Conservation (phyloP, 1,140 invertebrate genomes). For the Ooceraea biroi region DNA sequence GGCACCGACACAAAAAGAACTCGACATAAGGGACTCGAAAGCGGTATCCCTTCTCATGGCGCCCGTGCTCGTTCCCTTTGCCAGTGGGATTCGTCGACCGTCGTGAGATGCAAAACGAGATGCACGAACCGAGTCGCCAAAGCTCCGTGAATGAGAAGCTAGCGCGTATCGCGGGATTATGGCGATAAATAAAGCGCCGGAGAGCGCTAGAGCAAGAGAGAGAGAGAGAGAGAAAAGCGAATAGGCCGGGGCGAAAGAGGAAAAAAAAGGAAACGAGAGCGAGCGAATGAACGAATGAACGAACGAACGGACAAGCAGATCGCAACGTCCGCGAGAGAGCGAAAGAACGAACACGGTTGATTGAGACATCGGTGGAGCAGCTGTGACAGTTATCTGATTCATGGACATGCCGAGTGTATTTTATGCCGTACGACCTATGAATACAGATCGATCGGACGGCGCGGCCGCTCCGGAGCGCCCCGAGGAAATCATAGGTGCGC, state of each 20-base stretch:
- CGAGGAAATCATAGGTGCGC: conserved; percentile 80
- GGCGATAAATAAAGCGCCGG: conserved; percentile 69
- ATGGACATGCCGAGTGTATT: conserved; percentile 87
- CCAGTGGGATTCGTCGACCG: conserved; percentile 1
- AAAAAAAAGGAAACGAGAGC: conserved; percentile 36
- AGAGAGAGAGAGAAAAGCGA: not conserved
- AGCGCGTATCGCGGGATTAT: conserved; percentile 68
- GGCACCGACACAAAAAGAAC: conserved; percentile 56
- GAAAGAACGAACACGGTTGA: conserved; percentile 75
- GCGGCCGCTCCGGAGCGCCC: conserved; percentile 50
- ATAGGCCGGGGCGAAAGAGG: conserved; percentile 6
- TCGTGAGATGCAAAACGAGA: conserved; percentile 27
- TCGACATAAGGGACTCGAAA: not conserved
- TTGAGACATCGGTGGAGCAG: conserved; percentile 85
- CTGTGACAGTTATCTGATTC: conserved; percentile 87
- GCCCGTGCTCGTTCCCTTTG: conserved; percentile 14
- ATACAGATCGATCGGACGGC: conserved; percentile 85
- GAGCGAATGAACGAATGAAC: conserved; percentile 9
- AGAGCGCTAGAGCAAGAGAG: conserved; percentile 36
- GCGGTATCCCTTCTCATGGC: not conserved
- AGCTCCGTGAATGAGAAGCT: conserved; percentile 37
- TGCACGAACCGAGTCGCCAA: conserved; percentile 33
- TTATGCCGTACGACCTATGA: conserved; percentile 86
- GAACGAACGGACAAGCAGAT: not conserved
- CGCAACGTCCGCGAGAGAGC: conserved; percentile 25